Percentiles rank a stretch among this genome's conserved stretches.
These are phyloP conservation scores for Chrysochloris asiatica DNA, from an alignment of 2,113 vertebrate species.

Conservation along the genomic window DNA sequence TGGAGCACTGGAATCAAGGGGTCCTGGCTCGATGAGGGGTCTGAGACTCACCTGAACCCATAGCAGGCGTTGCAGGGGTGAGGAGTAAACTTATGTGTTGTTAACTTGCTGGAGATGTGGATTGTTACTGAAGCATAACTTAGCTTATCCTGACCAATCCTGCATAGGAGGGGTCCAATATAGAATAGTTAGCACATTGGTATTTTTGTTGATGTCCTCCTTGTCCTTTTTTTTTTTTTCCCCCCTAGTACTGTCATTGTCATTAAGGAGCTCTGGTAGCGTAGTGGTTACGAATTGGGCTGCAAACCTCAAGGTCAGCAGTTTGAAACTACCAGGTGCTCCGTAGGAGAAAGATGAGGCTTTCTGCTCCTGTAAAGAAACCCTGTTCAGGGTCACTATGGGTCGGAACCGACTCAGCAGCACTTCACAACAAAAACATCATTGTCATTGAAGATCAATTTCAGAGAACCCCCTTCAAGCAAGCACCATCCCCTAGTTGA, in stretches of 20 bases:
- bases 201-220: background rate
- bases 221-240: background rate
- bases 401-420: too few species aligned
- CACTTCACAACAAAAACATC: too few species aligned
- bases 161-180: background rate
- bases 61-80: background rate
- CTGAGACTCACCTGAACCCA: background rate
- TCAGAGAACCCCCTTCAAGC: background rate
- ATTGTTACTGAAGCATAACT: background rate
- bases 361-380: too few species aligned
- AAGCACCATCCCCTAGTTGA: rapidly evolving
- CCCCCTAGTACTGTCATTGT: background rate
- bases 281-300: too few species aligned
- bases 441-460: background rate
- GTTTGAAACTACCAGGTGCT: too few species aligned
- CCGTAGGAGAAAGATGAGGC: too few species aligned
- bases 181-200: rapidly evolving
- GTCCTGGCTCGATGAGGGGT: background rate
- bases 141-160: background rate
- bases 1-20: background rate
- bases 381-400: too few species aligned
- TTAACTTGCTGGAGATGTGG: background rate
- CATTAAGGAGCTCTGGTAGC: too few species aligned
- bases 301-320: too few species aligned
- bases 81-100: background rate